Percentiles rank a stretch among this genome's conserved stretches.
These are phyloP conservation scores for Cyprinella venusta DNA, from an alignment of 2,797 vertebrate species.

Conservation along the genomic window DNA sequence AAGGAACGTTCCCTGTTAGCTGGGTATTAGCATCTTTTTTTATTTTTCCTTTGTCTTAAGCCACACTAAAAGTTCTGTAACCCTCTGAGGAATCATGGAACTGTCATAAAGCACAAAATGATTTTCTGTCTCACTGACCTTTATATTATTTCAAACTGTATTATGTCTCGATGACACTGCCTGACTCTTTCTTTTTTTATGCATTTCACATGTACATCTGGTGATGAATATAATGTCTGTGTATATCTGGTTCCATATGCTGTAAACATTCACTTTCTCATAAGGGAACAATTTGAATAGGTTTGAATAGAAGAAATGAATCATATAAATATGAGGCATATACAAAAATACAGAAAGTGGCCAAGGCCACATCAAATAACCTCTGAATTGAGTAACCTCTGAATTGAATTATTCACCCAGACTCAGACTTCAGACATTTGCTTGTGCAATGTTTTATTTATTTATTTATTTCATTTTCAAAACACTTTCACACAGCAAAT, in stretches of 20 bases:
- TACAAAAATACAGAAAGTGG: not conserved
- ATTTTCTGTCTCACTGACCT: not conserved
- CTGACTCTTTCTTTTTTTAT: not conserved
- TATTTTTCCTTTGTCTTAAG: not conserved
- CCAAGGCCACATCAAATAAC: not conserved
- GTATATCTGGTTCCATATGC: not conserved
- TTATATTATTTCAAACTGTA: slow-evolving; percentile 5
- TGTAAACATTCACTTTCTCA: not conserved
- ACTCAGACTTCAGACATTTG: not conserved
- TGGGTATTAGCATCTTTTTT: not conserved
- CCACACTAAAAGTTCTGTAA: not conserved
- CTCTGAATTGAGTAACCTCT: not conserved
- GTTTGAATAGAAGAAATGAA: not conserved
- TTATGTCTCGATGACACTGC: not conserved
- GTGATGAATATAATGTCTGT: not conserved
- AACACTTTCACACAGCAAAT: not conserved
- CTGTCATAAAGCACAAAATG: not conserved
- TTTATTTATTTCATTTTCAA: too few species aligned
- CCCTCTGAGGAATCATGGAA: not conserved
- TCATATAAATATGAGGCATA: not conserved
- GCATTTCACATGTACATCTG: not conserved
- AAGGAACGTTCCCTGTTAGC: too few species aligned
- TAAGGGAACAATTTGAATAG: not conserved
- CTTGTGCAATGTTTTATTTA: not conserved
- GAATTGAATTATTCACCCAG: not conserved